Conservation (phyloP, 2,888 invertebrate genomes). For the Drosophila flavopinicola region DNA sequence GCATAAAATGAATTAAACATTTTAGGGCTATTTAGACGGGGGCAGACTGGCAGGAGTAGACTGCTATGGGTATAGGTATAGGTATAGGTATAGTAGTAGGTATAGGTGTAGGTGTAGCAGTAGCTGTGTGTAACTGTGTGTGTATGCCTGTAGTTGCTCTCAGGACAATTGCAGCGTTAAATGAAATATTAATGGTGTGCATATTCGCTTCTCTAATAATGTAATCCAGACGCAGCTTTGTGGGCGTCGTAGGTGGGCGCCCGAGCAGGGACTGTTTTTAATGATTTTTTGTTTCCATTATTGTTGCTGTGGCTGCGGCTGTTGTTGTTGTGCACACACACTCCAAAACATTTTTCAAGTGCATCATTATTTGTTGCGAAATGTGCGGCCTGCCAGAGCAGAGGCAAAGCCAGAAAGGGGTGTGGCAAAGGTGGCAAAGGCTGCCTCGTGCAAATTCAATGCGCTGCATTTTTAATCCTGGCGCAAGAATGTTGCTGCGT, state of each 20-base stretch:
- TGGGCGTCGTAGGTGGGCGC: slow-evolving; percentile 10
- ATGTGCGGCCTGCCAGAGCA: slow-evolving; percentile 23
- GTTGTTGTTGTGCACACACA: slow-evolving; percentile 49
- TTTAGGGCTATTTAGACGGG: slow-evolving; percentile 74
- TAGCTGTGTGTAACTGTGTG: slow-evolving; percentile 9
- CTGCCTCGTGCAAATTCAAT: slow-evolving; percentile 70
- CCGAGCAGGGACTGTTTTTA: slow-evolving; percentile 51
- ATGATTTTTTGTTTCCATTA: slow-evolving; percentile 59
- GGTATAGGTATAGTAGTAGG: background rate
- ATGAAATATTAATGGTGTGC: slow-evolving; percentile 78
- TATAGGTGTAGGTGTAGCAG: slow-evolving; percentile 5
- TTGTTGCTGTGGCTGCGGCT: slow-evolving; percentile 21
- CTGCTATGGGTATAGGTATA: slow-evolving; percentile 4
- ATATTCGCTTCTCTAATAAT: slow-evolving; percentile 61
- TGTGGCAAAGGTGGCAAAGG: slow-evolving; percentile 32
- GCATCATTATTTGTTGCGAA: slow-evolving; percentile 78
- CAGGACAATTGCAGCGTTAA: slow-evolving; percentile 79
- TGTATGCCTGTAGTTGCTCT: slow-evolving; percentile 49
- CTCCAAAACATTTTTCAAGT: slow-evolving; percentile 71
- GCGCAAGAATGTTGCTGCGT: slow-evolving; percentile 58
- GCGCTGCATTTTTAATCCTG: slow-evolving; percentile 78
- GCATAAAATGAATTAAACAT: slow-evolving; percentile 81
- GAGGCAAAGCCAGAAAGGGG: slow-evolving; percentile 8
- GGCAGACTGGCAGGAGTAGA: slow-evolving; percentile 7
- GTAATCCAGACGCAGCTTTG: slow-evolving; percentile 34